phyloP scores from a whole-genome alignment of 2,888 invertebrate genomes.

The Drosophila helvetica region DNA sequence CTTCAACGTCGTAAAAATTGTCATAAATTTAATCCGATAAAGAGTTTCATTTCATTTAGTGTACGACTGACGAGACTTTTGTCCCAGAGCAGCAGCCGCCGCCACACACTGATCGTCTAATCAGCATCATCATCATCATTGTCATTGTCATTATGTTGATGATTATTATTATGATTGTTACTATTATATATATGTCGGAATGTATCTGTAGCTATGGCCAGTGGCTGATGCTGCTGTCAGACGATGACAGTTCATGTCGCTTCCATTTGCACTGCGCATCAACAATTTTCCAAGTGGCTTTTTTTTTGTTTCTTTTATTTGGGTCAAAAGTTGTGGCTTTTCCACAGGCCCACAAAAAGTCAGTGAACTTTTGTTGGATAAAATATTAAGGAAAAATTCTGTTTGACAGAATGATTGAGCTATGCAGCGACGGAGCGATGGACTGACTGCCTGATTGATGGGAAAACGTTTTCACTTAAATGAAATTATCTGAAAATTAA shows the following conservation, averaged over 20 bases:
- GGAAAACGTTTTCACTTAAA: constrained; percentile 45
- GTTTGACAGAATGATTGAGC: constrained; percentile 8
- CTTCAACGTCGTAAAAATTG: constrained; percentile 48
- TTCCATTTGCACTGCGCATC: constrained; percentile 36
- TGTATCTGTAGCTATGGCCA: neutral
- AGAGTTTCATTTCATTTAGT: constrained; percentile 61
- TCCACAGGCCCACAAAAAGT: constrained; percentile 9
- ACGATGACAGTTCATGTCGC: constrained; percentile 59
- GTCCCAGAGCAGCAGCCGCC: neutral
- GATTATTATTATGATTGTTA: constrained; percentile 33
- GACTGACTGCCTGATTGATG: constrained; percentile 32
- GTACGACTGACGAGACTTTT: neutral
- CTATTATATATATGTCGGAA: constrained; percentile 10
- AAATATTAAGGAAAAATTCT: constrained; percentile 33
- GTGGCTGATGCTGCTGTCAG: constrained; percentile 37
- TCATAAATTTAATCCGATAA: constrained; percentile 75
- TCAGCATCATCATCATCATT: constrained; percentile 48
- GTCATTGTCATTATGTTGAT: constrained; percentile 41
- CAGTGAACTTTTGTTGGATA: constrained; percentile 53
- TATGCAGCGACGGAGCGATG: constrained; percentile 20
- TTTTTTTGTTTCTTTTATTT: constrained; percentile 33
- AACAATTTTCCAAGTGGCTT: constrained; percentile 48
- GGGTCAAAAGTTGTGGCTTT: constrained; percentile 45
- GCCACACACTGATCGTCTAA: constrained; percentile 38
- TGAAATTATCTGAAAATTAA: constrained; percentile 48